These are phyloP conservation scores for Crocuta crocuta DNA, from an alignment of 2,113 vertebrate genomes.

Conservation along the genomic window DNA sequence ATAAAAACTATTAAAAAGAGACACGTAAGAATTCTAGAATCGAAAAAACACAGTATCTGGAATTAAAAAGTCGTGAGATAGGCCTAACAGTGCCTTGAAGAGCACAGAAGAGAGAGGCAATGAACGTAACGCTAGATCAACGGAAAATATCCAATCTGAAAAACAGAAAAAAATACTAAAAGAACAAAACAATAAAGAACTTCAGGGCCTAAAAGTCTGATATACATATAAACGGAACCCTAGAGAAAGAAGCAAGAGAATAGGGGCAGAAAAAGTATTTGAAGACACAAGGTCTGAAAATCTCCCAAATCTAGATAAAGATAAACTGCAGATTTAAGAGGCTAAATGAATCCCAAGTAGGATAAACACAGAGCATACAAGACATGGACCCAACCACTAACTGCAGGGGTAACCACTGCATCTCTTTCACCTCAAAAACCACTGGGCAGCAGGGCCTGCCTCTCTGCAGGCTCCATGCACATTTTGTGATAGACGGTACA, in stretches of 20 bases:
- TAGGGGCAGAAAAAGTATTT: neutral
- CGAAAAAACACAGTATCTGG: neutral
- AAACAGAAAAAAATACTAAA: neutral
- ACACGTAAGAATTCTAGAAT: neutral
- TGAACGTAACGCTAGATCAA: neutral
- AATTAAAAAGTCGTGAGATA: neutral
- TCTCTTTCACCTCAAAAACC: neutral
- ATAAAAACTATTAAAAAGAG: neutral
- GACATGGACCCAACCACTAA: neutral
- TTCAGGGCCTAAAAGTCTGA: neutral
- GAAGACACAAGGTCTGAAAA: neutral
- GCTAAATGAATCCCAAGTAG: neutral
- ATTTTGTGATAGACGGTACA: neutral
- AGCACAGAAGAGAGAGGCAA: neutral
- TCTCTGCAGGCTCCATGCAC: neutral
- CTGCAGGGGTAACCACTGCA: neutral
- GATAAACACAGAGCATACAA: neutral
- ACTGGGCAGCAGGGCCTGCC: neutral
- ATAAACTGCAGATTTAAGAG: neutral
- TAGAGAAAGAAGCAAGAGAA: neutral
- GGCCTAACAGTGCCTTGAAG: neutral
- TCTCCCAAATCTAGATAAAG: neutral
- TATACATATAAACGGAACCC: neutral
- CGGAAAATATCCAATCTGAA: neutral
- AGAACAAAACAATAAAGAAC: neutral